Conservation (phyloP, 2,888 invertebrate species). For the Belgica antarctica region DNA sequence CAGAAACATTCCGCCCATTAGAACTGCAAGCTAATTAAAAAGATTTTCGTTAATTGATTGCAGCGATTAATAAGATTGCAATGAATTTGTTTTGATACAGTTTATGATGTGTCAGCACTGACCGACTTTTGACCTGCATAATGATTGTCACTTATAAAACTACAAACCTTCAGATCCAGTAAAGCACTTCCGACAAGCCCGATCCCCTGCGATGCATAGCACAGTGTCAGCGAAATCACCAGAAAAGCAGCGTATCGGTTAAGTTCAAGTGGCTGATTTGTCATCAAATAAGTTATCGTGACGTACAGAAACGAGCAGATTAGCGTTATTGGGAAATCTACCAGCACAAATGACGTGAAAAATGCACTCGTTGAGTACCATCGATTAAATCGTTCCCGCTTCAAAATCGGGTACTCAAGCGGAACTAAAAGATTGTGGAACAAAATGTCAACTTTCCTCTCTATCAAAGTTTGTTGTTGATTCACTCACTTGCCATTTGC, state of each 20-base stretch:
- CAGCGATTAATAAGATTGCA: too few species aligned
- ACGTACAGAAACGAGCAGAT: constrained; percentile 73
- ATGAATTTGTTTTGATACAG: too few species aligned
- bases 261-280: constrained; percentile 76
- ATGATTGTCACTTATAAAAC: constrained; percentile 9
- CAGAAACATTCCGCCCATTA: constrained; percentile 82
- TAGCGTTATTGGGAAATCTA: constrained; percentile 79
- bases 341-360: constrained; percentile 73
- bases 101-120: too few species aligned
- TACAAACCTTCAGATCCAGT: neutral
- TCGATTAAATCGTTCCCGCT: constrained; percentile 81
- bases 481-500: constrained; percentile 80
- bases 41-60: too few species aligned
- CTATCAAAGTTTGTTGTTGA: neutral
- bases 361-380: constrained; percentile 86
- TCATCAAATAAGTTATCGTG: constrained; percentile 78
- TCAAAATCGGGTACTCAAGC: constrained; percentile 75
- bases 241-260: constrained; percentile 70
- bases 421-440: constrained; percentile 79
- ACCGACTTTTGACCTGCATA: too few species aligned
- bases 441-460: neutral
- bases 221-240: constrained; percentile 70
- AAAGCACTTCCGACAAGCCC: constrained; percentile 83
- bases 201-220: constrained; percentile 80
- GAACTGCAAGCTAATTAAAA: constrained; percentile 72